A percentile compares a stretch with the other conserved stretches of the same genome.
phyloP scores from a whole-genome alignment of 2,113 vertebrate species.

The Oceanodroma tethys region DNA sequence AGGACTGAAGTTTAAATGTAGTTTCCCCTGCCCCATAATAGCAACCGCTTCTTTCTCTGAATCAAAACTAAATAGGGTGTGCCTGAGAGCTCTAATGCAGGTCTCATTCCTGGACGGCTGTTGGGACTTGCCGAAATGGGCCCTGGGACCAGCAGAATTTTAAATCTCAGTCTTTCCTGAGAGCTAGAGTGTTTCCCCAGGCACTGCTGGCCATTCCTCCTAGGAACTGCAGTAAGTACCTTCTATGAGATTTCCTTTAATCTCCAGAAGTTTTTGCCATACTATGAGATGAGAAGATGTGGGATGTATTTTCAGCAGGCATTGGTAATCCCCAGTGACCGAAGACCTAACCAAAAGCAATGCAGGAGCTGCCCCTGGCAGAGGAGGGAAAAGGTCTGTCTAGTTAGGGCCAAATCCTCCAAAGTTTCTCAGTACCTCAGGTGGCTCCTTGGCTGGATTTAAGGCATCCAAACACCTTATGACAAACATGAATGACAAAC shows the following conservation, averaged over 20 bases:
- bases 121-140: not conserved
- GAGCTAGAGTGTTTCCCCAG: not conserved
- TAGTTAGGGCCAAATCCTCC: not conserved
- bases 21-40: not conserved
- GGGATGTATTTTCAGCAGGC: not conserved
- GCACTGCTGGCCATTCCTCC: not conserved
- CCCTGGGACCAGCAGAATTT: not conserved
- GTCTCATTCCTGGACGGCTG: not conserved
- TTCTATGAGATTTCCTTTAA: not conserved
- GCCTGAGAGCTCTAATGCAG: not conserved
- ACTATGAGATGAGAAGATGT: not conserved
- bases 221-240: not conserved
- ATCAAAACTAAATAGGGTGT: not conserved
- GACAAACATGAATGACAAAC: not conserved
- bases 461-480: not conserved
- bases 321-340: not conserved
- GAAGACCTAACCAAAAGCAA: not conserved
- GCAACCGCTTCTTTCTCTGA: not conserved
- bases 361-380: not conserved
- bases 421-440: not conserved
- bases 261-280: not conserved
- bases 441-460: not conserved
- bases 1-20: not conserved
- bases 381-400: not conserved
- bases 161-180: not conserved